Conservation (phyloP, 2,797 vertebrate genomes). For the Bryconaethiops microstoma region DNA sequence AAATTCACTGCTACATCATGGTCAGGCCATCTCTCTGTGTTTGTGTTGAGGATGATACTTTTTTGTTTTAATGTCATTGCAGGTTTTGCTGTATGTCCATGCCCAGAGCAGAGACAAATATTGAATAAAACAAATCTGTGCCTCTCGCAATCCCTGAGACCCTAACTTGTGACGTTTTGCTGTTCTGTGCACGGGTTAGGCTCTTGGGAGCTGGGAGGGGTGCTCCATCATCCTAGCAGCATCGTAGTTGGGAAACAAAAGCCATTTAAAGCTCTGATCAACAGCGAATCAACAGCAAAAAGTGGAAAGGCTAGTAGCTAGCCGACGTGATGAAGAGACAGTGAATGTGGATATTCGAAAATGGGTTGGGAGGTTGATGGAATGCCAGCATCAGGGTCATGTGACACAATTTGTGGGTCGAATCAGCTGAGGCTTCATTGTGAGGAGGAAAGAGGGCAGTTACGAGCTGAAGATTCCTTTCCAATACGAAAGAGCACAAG, state of each 20-base stretch:
- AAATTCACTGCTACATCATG: background rate
- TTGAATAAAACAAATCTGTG: conserved; percentile 69
- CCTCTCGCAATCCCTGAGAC: conserved; percentile 99
- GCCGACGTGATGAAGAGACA: conserved; percentile 35
- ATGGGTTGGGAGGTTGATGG: conserved; percentile 33
- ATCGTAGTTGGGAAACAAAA: conserved; percentile 62
- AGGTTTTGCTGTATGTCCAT: conserved; percentile 45
- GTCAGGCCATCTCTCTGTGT: background rate
- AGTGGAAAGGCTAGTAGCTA: conserved; percentile 32
- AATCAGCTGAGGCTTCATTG: conserved; percentile 60
- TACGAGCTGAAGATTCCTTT: conserved; percentile 56
- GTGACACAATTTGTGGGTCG: conserved; percentile 57
- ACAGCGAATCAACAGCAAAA: conserved; percentile 31
- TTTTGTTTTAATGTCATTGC: conserved; percentile 46
- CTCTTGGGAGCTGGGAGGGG: conserved; percentile 99
- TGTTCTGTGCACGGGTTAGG: conserved; percentile 99
- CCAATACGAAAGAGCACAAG: conserved; percentile 22
- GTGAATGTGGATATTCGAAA: conserved; percentile 22
- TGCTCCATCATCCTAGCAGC: conserved; percentile 79
- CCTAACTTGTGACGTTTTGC: conserved; percentile 99
- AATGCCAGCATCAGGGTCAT: conserved; percentile 60
- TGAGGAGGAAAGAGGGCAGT: conserved; percentile 47
- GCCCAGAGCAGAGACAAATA: conserved; percentile 32
- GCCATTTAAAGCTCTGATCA: conserved; percentile 48
- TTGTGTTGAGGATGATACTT: conserved; percentile 26